Evolutionary conservation across 2,888 invertebrate genomes (phyloP).

Genomic region (Teleogryllus oceanicus): DNA sequence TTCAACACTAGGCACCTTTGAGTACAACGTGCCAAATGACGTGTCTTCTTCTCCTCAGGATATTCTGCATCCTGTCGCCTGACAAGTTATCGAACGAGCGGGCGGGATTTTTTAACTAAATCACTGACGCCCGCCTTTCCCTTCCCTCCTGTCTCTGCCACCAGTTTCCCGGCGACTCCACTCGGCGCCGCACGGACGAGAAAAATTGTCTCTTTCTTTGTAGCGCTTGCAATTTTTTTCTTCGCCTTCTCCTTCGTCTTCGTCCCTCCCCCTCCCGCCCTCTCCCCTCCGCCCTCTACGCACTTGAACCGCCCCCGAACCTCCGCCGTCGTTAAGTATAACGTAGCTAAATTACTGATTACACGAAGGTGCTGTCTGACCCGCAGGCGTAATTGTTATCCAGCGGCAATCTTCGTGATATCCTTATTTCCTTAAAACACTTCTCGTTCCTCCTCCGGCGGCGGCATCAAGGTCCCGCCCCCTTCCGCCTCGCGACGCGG

Average conservation of each 20-base stretch:
- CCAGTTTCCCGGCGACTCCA: background rate
- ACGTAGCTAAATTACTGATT: constrained; percentile 9
- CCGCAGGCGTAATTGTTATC: constrained; percentile 7
- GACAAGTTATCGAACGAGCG: too few relatives aligned
- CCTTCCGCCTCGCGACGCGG: background rate
- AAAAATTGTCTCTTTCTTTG: constrained; percentile 6
- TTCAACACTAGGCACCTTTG: too few relatives aligned
- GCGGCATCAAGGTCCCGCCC: background rate
- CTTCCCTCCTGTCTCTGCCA: background rate
- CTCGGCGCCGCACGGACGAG: background rate
- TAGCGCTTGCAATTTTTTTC: background rate
- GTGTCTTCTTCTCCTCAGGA: too few relatives aligned
- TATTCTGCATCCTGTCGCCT: too few relatives aligned
- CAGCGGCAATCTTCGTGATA: background rate
- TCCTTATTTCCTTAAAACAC: constrained; percentile 18
- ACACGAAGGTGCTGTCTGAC: background rate
- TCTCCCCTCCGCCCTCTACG: background rate
- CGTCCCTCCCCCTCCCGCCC: background rate
- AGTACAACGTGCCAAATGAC: too few relatives aligned
- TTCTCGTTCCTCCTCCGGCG: background rate
- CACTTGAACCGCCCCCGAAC: background rate
- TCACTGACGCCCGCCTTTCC: background rate
- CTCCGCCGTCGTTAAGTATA: background rate
- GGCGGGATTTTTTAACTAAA: background rate
- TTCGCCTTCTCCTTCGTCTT: background rate